Base-by-base conservation (phyloP, 2,888 invertebrate genomes). In the Neocrepidodera transversa region DNA sequence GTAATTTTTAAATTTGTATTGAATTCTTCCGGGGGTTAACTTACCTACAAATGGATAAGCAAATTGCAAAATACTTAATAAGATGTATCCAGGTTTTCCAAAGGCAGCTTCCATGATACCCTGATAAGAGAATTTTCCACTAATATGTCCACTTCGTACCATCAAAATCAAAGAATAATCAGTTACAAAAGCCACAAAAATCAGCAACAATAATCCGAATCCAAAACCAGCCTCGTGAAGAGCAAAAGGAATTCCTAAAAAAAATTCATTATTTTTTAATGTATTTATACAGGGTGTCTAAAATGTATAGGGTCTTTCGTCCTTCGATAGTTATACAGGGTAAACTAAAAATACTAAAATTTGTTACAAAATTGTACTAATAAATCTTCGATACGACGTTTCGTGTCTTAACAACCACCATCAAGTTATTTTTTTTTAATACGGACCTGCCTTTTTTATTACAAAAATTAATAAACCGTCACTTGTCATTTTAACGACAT, bases 11-110 rank as follows among this genome's bases (percentile, higher is more conserved):
- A 32, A 13, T 30, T 32, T 20, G 3, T 23, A 5, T 5, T 23
- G 23, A 23, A 23, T 5, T 23, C 7, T 5, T 23, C 23, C 7
- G 23, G 23, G 7, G 7, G 7, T 7, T 23, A 23, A 5, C 58
- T 83, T 81, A 91, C 92, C 92, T 72, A 92, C 86, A 74, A 92
- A 89, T 1, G 93, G 93, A 80, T 93, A 93, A 71, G 90, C 83
- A 73, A 92, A 92, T 77, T 93, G 93, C 60, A 92, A 80, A 30
- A 86, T 77, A 1, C 91, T 89, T 13, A 92, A 82, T 30, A 92
- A 79, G 72, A 89, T 86, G 79, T 90, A 93, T 11, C 93, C 92
- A 42, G 87, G 83, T 73, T 85, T 84, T 38, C 93, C 93, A 74
- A 91, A 92, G 18, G 92, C 90, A 7, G 90, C 88, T 70, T 91